These are phyloP conservation scores for Baccha elongata DNA, from an alignment of 2,888 invertebrate genomes.

Conservation along the genomic window DNA sequence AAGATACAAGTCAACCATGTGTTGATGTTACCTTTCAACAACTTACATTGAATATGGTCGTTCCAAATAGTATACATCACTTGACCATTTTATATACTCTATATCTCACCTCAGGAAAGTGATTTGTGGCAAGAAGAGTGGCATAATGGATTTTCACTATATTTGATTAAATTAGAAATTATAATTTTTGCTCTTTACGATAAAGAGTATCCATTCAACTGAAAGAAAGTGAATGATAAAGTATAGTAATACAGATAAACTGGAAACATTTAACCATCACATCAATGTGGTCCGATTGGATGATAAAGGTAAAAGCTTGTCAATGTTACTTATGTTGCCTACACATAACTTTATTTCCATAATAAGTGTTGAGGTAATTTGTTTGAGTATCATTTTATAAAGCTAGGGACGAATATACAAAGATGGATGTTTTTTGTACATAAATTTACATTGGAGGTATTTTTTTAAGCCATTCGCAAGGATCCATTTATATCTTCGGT, in stretches of 20 bases:
- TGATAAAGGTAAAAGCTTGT: not conserved
- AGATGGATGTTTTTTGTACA: no score
- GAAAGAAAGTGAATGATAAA: not conserved
- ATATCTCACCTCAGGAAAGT: conserved; percentile 43
- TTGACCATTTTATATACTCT: conserved; percentile 3
- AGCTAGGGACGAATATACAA: no score
- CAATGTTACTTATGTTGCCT: not conserved
- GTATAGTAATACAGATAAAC: no score
- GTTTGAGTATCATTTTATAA: no score
- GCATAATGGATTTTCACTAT: conserved; percentile 77
- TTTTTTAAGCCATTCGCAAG: no score
- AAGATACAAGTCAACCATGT: conserved; percentile 37
- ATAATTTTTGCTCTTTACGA: conserved; percentile 78
- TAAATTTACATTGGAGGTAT: no score
- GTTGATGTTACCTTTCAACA: conserved; percentile 42
- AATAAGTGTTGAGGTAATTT: not conserved
- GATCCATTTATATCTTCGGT: no score
- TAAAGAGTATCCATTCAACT: conserved; percentile 10
- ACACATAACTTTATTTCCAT: no score
- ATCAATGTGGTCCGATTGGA: not conserved
- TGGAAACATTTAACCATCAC: no score
- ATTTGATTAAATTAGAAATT: conserved; percentile 83
- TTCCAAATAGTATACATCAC: conserved; percentile 17
- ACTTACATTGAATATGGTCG: conserved; percentile 34
- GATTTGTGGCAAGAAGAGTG: conserved; percentile 56